Conservation (phyloP, 2,888 invertebrate genomes). For the Molorchus minor region DNA sequence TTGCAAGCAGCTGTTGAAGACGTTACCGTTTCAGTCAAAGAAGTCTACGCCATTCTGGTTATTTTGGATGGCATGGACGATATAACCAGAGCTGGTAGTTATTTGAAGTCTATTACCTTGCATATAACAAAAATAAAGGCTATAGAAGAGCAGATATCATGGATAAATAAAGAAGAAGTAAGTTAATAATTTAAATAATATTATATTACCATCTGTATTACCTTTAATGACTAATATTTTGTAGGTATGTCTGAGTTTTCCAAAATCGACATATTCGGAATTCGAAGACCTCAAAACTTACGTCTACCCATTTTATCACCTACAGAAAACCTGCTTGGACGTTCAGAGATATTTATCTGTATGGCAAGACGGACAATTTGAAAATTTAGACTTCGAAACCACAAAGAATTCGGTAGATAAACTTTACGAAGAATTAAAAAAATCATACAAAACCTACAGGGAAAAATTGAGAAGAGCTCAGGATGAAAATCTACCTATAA, state of each 20-base stretch:
- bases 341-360: conserved; percentile 85
- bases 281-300: conserved; percentile 80
- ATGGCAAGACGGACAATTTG: conserved; percentile 93
- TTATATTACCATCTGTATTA: not conserved
- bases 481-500: conserved; percentile 71
- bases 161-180: conserved; percentile 89
- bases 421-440: conserved; percentile 79
- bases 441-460: conserved; percentile 78
- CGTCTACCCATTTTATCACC: conserved; percentile 73
- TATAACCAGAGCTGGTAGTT: conserved; percentile 76
- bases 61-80: conserved; percentile 87
- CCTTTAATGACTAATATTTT: not conserved
- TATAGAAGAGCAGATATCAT: conserved; percentile 77
- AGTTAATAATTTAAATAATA: conserved; percentile 7
- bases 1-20: conserved; percentile 74
- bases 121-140: conserved; percentile 78
- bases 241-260: conserved; percentile 79
- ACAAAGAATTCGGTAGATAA: conserved; percentile 83
- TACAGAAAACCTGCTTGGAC: conserved; percentile 73
- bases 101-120: conserved; percentile 76
- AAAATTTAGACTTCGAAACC: conserved; percentile 78
- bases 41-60: conserved; percentile 78
- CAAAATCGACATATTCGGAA: conserved; percentile 78
- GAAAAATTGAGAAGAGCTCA: conserved; percentile 81
- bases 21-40: conserved; percentile 75